A percentile compares a stretch with the other conserved stretches of the same genome.
Conservation (phyloP, 2,797 vertebrate species). For the Galaxias olidus region DNA sequence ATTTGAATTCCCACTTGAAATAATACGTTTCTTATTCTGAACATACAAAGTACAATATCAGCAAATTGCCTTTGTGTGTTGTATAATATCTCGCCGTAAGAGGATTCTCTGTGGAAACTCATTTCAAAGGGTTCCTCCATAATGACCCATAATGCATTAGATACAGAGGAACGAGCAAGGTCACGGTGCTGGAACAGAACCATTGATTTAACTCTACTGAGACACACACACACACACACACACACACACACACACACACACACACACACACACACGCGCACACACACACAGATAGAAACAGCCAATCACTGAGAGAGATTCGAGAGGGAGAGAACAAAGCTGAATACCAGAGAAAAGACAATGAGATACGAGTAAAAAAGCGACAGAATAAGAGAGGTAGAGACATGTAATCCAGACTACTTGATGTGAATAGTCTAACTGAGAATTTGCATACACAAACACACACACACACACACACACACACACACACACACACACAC, state of each 20-base stretch:
- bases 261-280: not conserved
- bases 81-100: slow-evolving; percentile 33
- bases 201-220: not conserved
- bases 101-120: slow-evolving; percentile 34
- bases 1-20: slow-evolving; percentile 37
- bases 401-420: not conserved
- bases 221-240: not conserved
- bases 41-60: slow-evolving; percentile 39
- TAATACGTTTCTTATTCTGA: slow-evolving; percentile 16
- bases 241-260: not conserved
- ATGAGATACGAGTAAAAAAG: not conserved
- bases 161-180: slow-evolving; percentile 33
- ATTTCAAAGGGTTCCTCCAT: slow-evolving; percentile 49
- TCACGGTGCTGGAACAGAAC: slow-evolving; percentile 8
- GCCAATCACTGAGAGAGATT: not conserved
- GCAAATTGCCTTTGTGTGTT: slow-evolving; percentile 47
- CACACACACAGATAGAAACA: not conserved
- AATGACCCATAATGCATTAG: slow-evolving; percentile 53
- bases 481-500: slow-evolving; percentile 16
- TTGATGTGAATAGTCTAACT: not conserved
- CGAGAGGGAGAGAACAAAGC: not conserved
- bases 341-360: no score
- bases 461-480: slow-evolving; percentile 12
- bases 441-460: not conserved
- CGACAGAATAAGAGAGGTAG: not conserved